Evolutionary conservation across 2,113 vertebrate genomes (phyloP), one percentile per base, ranked within the genome.

Genomic region (Rhea pennata): DNA sequence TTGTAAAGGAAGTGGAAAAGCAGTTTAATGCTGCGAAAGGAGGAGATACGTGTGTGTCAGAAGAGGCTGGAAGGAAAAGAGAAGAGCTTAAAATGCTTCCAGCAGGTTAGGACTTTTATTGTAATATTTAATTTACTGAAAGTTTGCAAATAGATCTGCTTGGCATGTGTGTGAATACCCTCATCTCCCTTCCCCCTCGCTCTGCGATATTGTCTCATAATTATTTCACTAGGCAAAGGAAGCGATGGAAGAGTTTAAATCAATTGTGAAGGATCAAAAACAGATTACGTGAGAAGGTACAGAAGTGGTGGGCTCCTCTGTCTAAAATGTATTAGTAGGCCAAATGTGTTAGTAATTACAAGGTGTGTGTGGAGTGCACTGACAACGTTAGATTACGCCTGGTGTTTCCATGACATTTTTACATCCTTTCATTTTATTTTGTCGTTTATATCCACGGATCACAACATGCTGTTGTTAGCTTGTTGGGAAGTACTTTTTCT

Each of bases 1-100:
- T 97, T 98, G 97, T 81, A 97, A 94, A 98, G 97, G 97, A 98
- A 98, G 96, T 97, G 97, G 98, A 95, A 97, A 98, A 98, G 97
- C 98, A 98, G 98, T 98, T 98, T 98, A 98, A 98, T 98, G 93
- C 97, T 33, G 61, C 80, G 54, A 97, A 96, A 97, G 96, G 94
- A 94, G 97, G 95, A 97, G 96, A 97, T 96, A 93, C 12, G 97
- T 97, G 96, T 88, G 87, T 96, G 97, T 97, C 97, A 97, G 97
- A 94, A 97, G 95, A 93, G 97, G 92, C 94, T 97, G 97, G 94
- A 95, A 97, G 93, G 93, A 97, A 97, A 98, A 97, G 77, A 92
- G 98, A 98, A 95, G 97, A 98, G 98, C 96, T 96, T 93, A 98
- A 98, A 98, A 97, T 81, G 95, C 88, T 98, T 99, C 99, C 98